Conservation (phyloP, 2,113 vertebrate genomes). For the Ammodytes marinus region DNA sequence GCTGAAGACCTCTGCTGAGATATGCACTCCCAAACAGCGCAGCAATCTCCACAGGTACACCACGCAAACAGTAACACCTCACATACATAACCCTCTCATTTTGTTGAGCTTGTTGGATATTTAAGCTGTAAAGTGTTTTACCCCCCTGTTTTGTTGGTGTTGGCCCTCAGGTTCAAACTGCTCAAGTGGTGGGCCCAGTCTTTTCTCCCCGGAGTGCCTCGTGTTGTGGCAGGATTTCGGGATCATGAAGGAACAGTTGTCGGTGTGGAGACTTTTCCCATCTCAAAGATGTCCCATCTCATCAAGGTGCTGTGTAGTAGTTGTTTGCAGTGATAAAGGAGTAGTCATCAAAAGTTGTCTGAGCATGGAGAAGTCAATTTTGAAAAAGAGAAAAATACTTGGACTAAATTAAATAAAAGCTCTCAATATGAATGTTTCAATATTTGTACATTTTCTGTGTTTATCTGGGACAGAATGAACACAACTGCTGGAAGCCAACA, state of each 20-base stretch:
- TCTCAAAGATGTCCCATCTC: constrained; percentile 89
- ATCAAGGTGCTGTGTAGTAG: constrained; percentile 83
- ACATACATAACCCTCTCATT: background rate
- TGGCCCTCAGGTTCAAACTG: constrained; percentile 87
- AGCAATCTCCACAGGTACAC: constrained; percentile 90
- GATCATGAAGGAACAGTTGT: constrained; percentile 88
- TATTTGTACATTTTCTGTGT: background rate
- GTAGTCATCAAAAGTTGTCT: background rate
- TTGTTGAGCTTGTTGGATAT: background rate
- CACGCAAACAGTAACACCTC: background rate
- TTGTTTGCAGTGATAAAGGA: background rate
- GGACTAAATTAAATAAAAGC: background rate
- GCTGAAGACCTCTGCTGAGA: constrained; percentile 92
- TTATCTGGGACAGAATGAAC: constrained; percentile 83
- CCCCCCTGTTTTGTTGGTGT: constrained; percentile 2
- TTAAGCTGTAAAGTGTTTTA: background rate
- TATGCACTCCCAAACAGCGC: constrained; percentile 89
- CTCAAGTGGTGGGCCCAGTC: constrained; percentile 97
- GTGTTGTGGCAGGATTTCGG: constrained; percentile 90
- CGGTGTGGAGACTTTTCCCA: constrained; percentile 87
- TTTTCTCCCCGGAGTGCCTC: constrained; percentile 91
- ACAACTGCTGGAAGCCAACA: constrained; percentile 91
- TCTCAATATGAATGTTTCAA: background rate
- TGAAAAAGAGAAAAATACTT: too few species aligned
- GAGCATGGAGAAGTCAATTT: background rate